A percentile compares a stretch with the other conserved stretches of the same genome.
phyloP scores from a whole-genome alignment of 35 echinoderm and acorn worm genomes.

The Lytechinus pictus region DNA sequence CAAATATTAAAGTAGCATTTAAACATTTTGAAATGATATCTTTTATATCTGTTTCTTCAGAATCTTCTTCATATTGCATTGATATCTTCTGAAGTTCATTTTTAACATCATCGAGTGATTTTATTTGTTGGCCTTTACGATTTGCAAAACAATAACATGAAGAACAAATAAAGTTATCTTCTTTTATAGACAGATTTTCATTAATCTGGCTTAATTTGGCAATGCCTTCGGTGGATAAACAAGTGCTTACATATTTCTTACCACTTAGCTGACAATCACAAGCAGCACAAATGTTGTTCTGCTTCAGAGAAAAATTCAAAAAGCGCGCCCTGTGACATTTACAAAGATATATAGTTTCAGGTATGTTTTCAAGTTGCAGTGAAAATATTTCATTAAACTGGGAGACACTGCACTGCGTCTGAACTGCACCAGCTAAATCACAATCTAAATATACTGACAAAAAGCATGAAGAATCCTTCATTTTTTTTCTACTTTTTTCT shows the following conservation, averaged over 20 bases:
- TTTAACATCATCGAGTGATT: not conserved
- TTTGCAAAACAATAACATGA: not conserved
- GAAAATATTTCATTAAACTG: constrained; percentile 30
- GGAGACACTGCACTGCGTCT: not conserved
- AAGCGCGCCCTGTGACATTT: not conserved
- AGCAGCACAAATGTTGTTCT: not conserved
- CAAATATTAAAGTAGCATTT: not conserved
- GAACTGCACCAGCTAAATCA: not conserved
- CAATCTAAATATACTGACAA: not conserved
- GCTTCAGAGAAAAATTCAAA: not conserved
- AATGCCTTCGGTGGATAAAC: not conserved
- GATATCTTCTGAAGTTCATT: not conserved
- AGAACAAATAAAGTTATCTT: not conserved
- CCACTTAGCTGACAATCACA: not conserved
- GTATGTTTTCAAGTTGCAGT: not conserved
- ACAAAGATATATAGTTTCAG: not conserved
- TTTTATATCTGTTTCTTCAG: not conserved
- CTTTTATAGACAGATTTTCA: not conserved
- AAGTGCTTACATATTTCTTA: not conserved
- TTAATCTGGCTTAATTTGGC: not conserved
- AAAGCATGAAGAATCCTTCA: not conserved
- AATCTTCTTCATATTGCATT: not conserved
- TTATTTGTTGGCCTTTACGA: not conserved
- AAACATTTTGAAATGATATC: not conserved
- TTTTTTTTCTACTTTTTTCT: not conserved